These are phyloP conservation scores for Plagodis pulveraria DNA, from an alignment of 2,888 invertebrate species.

Conservation along the genomic window DNA sequence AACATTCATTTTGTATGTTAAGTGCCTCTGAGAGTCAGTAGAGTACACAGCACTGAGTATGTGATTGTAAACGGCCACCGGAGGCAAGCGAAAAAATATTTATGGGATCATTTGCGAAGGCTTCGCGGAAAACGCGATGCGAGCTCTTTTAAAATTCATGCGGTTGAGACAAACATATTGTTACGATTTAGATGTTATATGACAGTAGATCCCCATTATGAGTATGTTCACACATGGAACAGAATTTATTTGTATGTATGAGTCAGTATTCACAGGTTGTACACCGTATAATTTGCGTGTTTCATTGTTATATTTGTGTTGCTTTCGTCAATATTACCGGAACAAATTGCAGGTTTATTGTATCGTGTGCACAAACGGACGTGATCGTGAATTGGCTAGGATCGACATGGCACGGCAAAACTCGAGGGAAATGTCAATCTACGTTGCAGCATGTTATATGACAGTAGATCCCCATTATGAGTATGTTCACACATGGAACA, in stretches of 20 bases:
- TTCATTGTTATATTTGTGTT: not conserved
- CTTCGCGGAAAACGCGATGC: slow-evolving; percentile 12
- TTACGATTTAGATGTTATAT: slow-evolving; percentile 17
- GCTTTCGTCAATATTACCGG: not conserved
- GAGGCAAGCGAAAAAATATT: slow-evolving; percentile 27
- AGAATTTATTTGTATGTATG: no score
- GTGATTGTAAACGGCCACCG: slow-evolving; percentile 25
- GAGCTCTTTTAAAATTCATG: slow-evolving; percentile 21
- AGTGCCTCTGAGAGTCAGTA: slow-evolving; percentile 34
- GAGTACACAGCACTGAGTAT: slow-evolving; percentile 25
- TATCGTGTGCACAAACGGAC: slow-evolving; percentile 24
- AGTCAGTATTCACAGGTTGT: no score
- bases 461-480: no score
- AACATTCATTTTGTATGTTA: slow-evolving; percentile 44
- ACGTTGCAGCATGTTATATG: slow-evolving; percentile 4
- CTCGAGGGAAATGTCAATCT: slow-evolving; percentile 20
- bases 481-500: no score
- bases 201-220: slow-evolving; percentile 1
- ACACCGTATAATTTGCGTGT: not conserved
- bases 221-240: slow-evolving; percentile 4
- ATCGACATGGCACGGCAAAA: not conserved
- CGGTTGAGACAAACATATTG: slow-evolving; percentile 13
- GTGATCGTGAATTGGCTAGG: slow-evolving; percentile 31
- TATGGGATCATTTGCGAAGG: slow-evolving; percentile 27
- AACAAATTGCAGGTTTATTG: slow-evolving; percentile 22